Evolutionary conservation across 2,113 vertebrate species (phyloP), one percentile per base, ranked within the genome.

Genomic region (Herpailurus yagouaroundi): DNA sequence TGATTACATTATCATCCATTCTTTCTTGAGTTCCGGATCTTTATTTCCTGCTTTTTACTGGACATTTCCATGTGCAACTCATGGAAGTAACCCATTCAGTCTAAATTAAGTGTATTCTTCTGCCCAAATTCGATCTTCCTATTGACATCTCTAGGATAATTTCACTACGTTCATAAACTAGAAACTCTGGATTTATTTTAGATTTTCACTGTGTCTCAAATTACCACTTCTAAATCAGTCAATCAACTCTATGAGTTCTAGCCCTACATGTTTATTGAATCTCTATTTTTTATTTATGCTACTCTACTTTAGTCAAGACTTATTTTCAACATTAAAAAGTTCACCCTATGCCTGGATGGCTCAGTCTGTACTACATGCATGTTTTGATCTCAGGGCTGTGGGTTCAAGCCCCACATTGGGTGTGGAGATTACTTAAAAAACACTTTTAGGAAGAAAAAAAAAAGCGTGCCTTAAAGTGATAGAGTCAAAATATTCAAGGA

Each of bases 291-390:
- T 25, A 57, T 81, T 93, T 13, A 76, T 60, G 27, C 13, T 79
- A 33, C 15, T 89, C 60, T 74, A 73, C 16, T 95, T 91, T 64
- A 71, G 21, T 76, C 31, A 31, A 68, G 23, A 71, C 25, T 94
- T 89, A 95, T 79, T 81, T 86, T 86, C 31, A 93, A 48, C 12
- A 52, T 73, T 95, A 77, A 63, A 60, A 94, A 76, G 23, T 77
- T 4, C 89, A 38, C 7, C 50, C 38, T 85, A 48, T 76, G 41
- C 41, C 73, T 10, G 25, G 41, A 25, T 77, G 27, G 27, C 74
- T 77, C 29, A 31, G 41, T 74, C 14, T 31, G 27, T 48, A 77
- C 25, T 48, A 16, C 27, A 77, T 48, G 27, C 4, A 4, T 48
- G 27, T 18, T 45, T 69, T 31, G 74, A 77, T 48, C 41, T 77